Conservation (phyloP, 2,113 vertebrate genomes). For the Campylomormyrus numenius region DNA sequence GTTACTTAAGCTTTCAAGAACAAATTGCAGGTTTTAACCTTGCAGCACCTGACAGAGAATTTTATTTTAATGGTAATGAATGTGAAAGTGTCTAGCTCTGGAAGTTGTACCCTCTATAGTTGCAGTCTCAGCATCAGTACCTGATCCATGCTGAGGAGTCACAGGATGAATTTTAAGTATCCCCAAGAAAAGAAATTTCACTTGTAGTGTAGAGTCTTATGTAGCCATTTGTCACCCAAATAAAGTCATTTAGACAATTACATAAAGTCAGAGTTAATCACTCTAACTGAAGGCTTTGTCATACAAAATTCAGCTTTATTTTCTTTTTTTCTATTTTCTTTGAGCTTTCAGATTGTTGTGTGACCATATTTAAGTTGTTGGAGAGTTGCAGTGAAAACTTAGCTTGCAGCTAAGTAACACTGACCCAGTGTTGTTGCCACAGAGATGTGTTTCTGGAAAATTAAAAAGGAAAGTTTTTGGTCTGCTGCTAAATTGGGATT, state of each 20-base stretch:
- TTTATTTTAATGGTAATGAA: not conserved
- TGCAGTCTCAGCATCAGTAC: conserved; percentile 3
- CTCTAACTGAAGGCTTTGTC: not conserved
- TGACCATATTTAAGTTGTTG: not conserved
- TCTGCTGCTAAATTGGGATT: not conserved
- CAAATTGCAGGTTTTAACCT: not conserved
- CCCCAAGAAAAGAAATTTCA: not conserved
- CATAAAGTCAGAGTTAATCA: not conserved
- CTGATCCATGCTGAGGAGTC: not conserved
- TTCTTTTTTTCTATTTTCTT: not conserved
- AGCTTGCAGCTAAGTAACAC: not conserved
- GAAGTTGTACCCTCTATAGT: not conserved
- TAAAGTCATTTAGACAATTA: not conserved
- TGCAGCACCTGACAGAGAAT: not conserved
- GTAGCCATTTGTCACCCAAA: not conserved
- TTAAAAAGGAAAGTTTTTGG: not conserved
- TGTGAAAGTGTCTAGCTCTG: not conserved
- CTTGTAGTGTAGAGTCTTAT: not conserved
- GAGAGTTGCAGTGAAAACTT: not conserved
- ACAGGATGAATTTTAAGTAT: not conserved
- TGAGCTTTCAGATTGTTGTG: not conserved
- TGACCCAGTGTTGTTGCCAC: no score
- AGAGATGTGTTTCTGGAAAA: not conserved
- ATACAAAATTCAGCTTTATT: not conserved
- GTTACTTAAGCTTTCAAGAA: not conserved